These are phyloP conservation scores for Parazoanthus atlanticus DNA, from an alignment of 92 coral and sea anemone species.

Conservation along the genomic window DNA sequence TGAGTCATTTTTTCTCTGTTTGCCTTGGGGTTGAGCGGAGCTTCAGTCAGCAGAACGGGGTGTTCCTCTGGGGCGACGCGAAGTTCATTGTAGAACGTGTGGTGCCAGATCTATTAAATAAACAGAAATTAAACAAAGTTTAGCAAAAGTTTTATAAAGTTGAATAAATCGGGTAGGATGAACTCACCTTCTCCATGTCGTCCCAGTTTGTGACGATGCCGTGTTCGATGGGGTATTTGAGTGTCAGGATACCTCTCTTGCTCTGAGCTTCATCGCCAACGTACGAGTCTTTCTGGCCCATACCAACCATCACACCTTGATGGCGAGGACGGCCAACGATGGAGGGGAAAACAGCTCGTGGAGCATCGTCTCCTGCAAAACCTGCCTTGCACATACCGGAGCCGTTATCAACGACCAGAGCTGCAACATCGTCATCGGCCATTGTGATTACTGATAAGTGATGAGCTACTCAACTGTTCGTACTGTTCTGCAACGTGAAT, in stretches of 20 bases:
- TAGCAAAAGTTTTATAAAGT: background rate
- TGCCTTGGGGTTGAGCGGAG: slow-evolving; percentile 98
- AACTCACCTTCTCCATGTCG: slow-evolving; percentile 78
- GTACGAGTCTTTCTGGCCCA: slow-evolving; percentile 92
- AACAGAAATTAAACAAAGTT: background rate
- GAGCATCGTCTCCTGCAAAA: slow-evolving; percentile 81
- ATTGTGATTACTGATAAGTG: slow-evolving; percentile 37
- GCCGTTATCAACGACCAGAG: slow-evolving; percentile 96
- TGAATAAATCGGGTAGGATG: background rate
- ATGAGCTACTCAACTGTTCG: background rate
- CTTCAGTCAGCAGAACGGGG: slow-evolving; percentile 96
- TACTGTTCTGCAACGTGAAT: background rate
- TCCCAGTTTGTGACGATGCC: slow-evolving; percentile 92
- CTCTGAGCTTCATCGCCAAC: slow-evolving; percentile 95
- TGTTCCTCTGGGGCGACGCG: slow-evolving; percentile 99
- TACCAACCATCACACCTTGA: slow-evolving; percentile 95
- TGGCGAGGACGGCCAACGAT: slow-evolving; percentile 94
- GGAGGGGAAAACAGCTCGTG: slow-evolving; percentile 89
- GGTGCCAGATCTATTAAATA: slow-evolving; percentile 92
- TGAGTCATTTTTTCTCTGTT: slow-evolving; percentile 99
- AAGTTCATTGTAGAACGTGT: slow-evolving; percentile 97
- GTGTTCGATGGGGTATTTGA: slow-evolving; percentile 86
- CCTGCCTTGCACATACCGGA: slow-evolving; percentile 87
- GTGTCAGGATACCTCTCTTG: slow-evolving; percentile 89
- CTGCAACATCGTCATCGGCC: slow-evolving; percentile 98